Base-by-base conservation (phyloP, 2,888 invertebrate genomes). In the Catocala fraxini region DNA sequence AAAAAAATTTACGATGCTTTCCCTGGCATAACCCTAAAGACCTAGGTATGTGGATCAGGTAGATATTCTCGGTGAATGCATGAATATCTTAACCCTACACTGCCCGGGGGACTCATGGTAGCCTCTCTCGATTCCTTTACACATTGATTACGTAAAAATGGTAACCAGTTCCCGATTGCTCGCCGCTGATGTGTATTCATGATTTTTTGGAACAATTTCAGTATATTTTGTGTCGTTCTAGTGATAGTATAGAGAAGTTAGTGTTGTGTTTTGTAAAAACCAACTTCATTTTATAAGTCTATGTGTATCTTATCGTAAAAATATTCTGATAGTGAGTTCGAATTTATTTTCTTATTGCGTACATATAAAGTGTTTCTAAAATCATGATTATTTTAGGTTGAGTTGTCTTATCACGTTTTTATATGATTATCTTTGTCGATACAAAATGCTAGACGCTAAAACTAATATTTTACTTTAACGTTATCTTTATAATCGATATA, bases 81-180 rank as follows among this genome's bases (percentile, higher is more conserved):
- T 79, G 73, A 76, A 76, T 76, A 79, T 73, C 73, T 76, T 76
- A 70, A 62, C 68, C 65, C 15, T 65, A 69, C 43, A 48, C 56
- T 48, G 51, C 79, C 76, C 76, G 0, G 1, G 76, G 77, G 76
- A 66, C 53, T 43, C 39, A 42, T 73, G 52, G 57, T 56, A 52
- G 59, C 55, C 59, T 53, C 59, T 55, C 51, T 51, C 68, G 60
- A 68, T 73, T 64, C 57, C 52, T 55, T 53, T 25, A 68, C 59
- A 71, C 77, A 73, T 75, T 73, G 73, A 76, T 76, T 70, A 73
- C 71, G 62, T 68, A 79, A 72, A 68, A 68, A 76, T 64, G 63
- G 65, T 45, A 53, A 59, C 64, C 51, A 12, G 42, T 51, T 53
- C 58, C 49, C 76, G 63, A 68, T 65, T 63, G 55, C 10, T 39